Conservation (phyloP, 2,113 vertebrate genomes). For the Sander lucioperca region DNA sequence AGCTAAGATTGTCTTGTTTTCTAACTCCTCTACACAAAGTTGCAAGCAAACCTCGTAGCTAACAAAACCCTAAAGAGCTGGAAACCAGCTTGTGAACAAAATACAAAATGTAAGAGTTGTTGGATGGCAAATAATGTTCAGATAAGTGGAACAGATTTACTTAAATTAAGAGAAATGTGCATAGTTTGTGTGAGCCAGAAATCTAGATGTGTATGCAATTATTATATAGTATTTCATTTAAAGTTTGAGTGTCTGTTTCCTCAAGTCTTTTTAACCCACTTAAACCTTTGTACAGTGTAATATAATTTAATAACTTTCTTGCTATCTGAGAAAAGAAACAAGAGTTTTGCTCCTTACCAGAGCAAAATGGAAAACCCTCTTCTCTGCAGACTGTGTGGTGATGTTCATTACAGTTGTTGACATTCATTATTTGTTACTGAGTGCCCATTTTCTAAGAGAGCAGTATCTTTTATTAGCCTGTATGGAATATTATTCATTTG, state of each 20-base stretch:
- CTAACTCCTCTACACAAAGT: too few relatives aligned
- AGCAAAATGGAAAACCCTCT: slow-evolving; percentile 26
- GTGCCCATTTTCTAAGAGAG: slow-evolving; percentile 24
- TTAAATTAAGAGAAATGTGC: too few relatives aligned
- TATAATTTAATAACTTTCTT: neutral
- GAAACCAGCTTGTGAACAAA: too few relatives aligned
- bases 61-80: too few relatives aligned
- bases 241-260: neutral
- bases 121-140: too few relatives aligned
- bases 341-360: neutral
- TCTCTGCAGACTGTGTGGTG: slow-evolving; percentile 28
- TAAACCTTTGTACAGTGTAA: neutral
- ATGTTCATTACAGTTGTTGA: slow-evolving; percentile 60
- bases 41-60: too few relatives aligned
- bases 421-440: slow-evolving; percentile 61
- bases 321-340: neutral
- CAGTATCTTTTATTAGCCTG: slow-evolving; percentile 51
- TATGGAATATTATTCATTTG: slow-evolving; percentile 61
- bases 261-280: neutral
- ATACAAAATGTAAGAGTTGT: too few relatives aligned
- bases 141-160: too few relatives aligned
- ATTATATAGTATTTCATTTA: neutral
- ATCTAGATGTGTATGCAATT: neutral
- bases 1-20: too few relatives aligned
- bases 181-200: neutral